These are phyloP conservation scores for Otus scops DNA, from an alignment of 2,797 vertebrate species.

Conservation along the genomic window DNA sequence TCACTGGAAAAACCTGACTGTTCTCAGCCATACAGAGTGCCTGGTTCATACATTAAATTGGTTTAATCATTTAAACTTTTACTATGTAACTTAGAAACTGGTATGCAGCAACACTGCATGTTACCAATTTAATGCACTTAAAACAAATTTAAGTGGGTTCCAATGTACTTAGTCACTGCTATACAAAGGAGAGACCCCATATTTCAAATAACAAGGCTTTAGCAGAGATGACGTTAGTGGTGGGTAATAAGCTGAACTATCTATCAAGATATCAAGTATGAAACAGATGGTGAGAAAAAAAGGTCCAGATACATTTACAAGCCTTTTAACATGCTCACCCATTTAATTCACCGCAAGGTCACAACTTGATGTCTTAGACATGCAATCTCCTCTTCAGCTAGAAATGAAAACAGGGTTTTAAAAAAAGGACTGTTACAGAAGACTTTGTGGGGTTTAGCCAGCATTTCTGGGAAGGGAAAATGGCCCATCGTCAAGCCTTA, in stretches of 20 bases:
- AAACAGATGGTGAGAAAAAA: constrained; percentile 72
- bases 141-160: constrained; percentile 75
- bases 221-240: constrained; percentile 72
- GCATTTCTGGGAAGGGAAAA: constrained; percentile 25
- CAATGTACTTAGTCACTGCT: constrained; percentile 75
- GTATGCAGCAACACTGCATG: constrained; percentile 61
- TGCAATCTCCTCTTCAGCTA: constrained; percentile 45
- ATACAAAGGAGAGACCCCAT: constrained; percentile 71
- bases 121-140: constrained; percentile 76
- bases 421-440: neutral
- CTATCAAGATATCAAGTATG: constrained; percentile 74
- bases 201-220: constrained; percentile 75
- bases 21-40: constrained; percentile 28
- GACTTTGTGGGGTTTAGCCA: neutral
- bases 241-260: constrained; percentile 74
- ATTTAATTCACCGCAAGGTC: constrained; percentile 68
- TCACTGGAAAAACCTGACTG: constrained; percentile 75
- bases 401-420: neutral
- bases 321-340: constrained; percentile 55
- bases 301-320: constrained; percentile 53
- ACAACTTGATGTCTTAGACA: constrained; percentile 61
- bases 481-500: neutral
- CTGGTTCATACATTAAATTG: constrained; percentile 76
- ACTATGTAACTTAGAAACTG: constrained; percentile 72
- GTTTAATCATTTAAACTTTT: constrained; percentile 74